phyloP scores from a whole-genome alignment of 2,888 invertebrate genomes.

The Sericinus montela region DNA sequence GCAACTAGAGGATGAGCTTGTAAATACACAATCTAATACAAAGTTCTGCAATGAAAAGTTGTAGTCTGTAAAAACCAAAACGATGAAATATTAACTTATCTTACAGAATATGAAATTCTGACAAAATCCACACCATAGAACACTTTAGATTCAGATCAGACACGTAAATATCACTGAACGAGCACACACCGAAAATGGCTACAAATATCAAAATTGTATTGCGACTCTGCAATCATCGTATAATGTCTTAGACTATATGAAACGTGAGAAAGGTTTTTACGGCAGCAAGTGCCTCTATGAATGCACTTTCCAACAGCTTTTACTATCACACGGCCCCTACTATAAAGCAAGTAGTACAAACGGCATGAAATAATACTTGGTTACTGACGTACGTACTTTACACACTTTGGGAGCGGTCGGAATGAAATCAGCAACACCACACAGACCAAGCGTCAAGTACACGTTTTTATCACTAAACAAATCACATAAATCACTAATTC shows the following conservation, averaged over 20 bases:
- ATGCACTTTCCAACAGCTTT: slow-evolving; percentile 78
- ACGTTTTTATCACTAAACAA: slow-evolving; percentile 51
- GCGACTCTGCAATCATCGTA: slow-evolving; percentile 50
- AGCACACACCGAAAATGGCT: slow-evolving; percentile 73
- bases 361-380: slow-evolving; percentile 73
- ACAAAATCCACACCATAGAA: slow-evolving; percentile 36
- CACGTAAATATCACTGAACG: slow-evolving; percentile 58
- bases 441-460: slow-evolving; percentile 35
- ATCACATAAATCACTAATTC: slow-evolving; percentile 52
- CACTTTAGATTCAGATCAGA: slow-evolving; percentile 38
- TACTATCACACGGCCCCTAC: slow-evolving; percentile 69
- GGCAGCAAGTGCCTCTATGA: slow-evolving; percentile 60
- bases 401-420: slow-evolving; percentile 72
- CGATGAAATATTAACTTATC: slow-evolving; percentile 12
- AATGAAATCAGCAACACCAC: slow-evolving; percentile 53
- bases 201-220: slow-evolving; percentile 57
- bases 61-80: no score
- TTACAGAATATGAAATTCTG: slow-evolving; percentile 29
- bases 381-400: slow-evolving; percentile 71
- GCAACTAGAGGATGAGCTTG: no score
- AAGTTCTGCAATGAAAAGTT: no score
- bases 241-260: slow-evolving; percentile 48
- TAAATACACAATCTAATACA: no score
- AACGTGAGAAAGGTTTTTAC: slow-evolving; percentile 72
- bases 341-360: slow-evolving; percentile 69